Evolutionary conservation across 1,140 invertebrate genomes (phyloP).

Genomic region (Heliconius hermathena): DNA sequence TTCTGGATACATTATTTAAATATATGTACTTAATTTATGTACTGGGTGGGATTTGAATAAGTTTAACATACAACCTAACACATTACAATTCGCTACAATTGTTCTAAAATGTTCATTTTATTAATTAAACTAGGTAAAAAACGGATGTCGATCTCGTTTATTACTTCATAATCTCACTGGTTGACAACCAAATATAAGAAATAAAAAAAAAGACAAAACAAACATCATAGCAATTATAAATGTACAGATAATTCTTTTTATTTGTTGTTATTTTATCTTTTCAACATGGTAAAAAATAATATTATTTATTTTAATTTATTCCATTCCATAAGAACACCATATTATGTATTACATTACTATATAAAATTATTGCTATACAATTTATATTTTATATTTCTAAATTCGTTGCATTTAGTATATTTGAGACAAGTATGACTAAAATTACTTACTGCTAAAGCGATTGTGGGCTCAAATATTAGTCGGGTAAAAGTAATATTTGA

Average conservation of each 20-base stretch:
- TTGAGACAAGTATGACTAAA: not conserved
- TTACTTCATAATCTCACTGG: not conserved
- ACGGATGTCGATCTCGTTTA: not conserved
- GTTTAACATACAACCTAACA: constrained; percentile 1
- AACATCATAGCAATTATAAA: not conserved
- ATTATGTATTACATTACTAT: not conserved
- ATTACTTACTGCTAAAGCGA: not conserved
- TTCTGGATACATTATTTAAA: constrained; percentile 6
- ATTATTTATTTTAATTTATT: not conserved
- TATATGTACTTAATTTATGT: constrained; percentile 13
- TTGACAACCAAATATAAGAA: not conserved
- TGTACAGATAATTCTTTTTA: not conserved
- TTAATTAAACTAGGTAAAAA: not conserved
- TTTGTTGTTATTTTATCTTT: not conserved
- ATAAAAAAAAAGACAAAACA: not conserved
- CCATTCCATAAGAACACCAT: not conserved
- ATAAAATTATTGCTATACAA: constrained; percentile 8
- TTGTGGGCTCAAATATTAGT: not conserved
- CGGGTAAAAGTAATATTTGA: not conserved
- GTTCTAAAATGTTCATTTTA: constrained; percentile 6
- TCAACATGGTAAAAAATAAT: not conserved
- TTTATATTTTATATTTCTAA: not conserved
- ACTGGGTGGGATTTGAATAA: constrained; percentile 6
- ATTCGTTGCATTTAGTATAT: not conserved
- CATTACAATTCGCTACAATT: constrained; percentile 3